Evolutionary conservation across 2,888 invertebrate species (phyloP).

Genomic region (Calameuta pallipes): DNA sequence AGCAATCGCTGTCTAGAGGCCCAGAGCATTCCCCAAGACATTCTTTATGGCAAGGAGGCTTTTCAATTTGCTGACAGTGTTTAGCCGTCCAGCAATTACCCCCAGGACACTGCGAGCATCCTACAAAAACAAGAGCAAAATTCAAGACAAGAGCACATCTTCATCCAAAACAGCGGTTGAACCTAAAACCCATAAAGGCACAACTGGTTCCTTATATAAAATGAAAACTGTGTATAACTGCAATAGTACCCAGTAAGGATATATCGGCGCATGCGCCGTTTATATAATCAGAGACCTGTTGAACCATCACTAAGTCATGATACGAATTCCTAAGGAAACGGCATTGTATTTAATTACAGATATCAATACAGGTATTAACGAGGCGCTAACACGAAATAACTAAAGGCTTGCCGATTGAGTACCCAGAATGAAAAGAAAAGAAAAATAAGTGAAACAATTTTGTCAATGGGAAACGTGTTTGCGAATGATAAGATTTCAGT

Average conservation of each 20-base stretch:
- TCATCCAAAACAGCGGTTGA: not conserved
- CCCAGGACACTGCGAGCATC: slow-evolving; percentile 73
- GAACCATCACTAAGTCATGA: not conserved
- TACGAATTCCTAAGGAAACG: not conserved
- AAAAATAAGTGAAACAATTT: slow-evolving; percentile 3
- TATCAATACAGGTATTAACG: slow-evolving; percentile 14
- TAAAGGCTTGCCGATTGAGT: not conserved
- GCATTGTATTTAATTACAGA: not conserved
- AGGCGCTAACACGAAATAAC: slow-evolving; percentile 1
- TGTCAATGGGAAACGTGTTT: not conserved
- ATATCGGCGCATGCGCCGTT: not conserved
- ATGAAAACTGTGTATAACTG: not conserved
- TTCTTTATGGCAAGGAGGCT: slow-evolving; percentile 75
- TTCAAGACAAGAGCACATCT: not conserved
- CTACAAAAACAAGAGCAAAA: slow-evolving; percentile 57
- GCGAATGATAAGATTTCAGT: not conserved
- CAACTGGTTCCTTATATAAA: not conserved
- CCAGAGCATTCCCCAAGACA: slow-evolving; percentile 84
- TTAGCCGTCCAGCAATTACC: slow-evolving; percentile 67
- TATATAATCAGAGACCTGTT: not conserved
- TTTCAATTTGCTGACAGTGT: slow-evolving; percentile 68
- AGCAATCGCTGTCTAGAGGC: slow-evolving; percentile 70
- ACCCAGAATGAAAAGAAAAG: not conserved
- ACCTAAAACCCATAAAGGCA: not conserved
- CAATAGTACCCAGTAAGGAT: not conserved